Conservation (phyloP, 2,113 vertebrate species). For the Psittacula cyanocephala region DNA sequence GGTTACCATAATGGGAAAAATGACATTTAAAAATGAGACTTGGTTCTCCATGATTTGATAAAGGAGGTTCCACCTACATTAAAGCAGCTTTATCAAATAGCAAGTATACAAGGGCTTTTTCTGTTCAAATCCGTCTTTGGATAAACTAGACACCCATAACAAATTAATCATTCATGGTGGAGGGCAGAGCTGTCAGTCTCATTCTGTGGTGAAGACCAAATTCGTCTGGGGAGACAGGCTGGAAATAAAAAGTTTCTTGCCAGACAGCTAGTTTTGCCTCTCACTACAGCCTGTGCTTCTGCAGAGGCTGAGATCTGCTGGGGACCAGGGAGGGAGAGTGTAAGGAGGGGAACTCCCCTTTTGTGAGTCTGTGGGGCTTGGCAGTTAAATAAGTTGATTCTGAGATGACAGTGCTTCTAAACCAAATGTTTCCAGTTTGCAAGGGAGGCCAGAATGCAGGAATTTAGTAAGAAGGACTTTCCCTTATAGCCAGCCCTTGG, state of each 20-base stretch:
- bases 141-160: slow-evolving; percentile 58
- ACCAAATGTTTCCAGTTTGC: slow-evolving; percentile 7
- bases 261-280: slow-evolving; percentile 8
- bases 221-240: slow-evolving; percentile 14
- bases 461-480: neutral
- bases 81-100: slow-evolving; percentile 47
- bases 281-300: neutral
- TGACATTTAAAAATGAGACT: slow-evolving; percentile 7
- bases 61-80: slow-evolving; percentile 31
- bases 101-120: slow-evolving; percentile 32
- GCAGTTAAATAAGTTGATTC: neutral
- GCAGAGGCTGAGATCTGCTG: neutral
- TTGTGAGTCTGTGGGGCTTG: neutral
- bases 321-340: neutral
- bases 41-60: neutral
- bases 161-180: slow-evolving; percentile 65
- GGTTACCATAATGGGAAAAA: slow-evolving; percentile 4
- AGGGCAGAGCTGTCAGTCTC: slow-evolving; percentile 58
- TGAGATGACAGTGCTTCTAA: neutral
- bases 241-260: slow-evolving; percentile 56
- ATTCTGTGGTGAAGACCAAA: slow-evolving; percentile 60
- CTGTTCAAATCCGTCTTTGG: slow-evolving; percentile 56
- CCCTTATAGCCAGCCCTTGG: neutral
- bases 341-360: neutral
- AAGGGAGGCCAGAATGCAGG: neutral